Percentiles rank a stretch among this genome's conserved stretches.
These are phyloP conservation scores for Gila orcuttii DNA, from an alignment of 2,113 vertebrate genomes.

Conservation along the genomic window DNA sequence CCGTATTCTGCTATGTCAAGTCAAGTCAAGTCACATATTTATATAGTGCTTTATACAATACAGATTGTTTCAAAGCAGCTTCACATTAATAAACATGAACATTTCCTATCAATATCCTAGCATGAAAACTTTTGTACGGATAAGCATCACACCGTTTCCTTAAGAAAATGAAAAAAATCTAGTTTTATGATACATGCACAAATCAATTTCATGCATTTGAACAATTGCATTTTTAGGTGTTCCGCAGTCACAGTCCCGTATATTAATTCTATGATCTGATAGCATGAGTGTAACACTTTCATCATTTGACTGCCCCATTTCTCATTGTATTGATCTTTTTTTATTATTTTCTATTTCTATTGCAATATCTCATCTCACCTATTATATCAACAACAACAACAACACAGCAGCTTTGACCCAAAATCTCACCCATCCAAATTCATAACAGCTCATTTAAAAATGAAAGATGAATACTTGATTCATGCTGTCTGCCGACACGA, in stretches of 20 bases:
- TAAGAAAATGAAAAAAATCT: background rate
- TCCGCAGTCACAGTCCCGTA: background rate
- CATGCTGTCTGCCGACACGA: constrained; percentile 13
- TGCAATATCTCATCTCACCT: background rate
- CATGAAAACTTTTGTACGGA: background rate
- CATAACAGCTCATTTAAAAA: constrained; percentile 8
- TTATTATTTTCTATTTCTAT: background rate
- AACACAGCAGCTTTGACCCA: constrained; percentile 27
- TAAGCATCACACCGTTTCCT: background rate
- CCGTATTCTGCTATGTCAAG: no score
- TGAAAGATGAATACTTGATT: constrained; percentile 47
- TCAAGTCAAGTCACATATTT: no score
- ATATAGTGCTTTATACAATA: no score
- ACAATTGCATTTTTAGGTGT: background rate
- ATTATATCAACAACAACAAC: constrained; percentile 7
- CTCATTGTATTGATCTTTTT: background rate
- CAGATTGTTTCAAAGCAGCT: no score
- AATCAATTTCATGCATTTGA: constrained; percentile 8
- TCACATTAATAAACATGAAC: no score
- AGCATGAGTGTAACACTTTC: background rate
- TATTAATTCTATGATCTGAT: background rate
- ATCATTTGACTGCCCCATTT: background rate
- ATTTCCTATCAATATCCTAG: background rate
- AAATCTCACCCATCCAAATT: constrained; percentile 25
- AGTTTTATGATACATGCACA: background rate